Evolutionary conservation across 2,888 invertebrate genomes (phyloP), one percentile per base, ranked within the genome.

Genomic region (Drosophila anomelani): DNA sequence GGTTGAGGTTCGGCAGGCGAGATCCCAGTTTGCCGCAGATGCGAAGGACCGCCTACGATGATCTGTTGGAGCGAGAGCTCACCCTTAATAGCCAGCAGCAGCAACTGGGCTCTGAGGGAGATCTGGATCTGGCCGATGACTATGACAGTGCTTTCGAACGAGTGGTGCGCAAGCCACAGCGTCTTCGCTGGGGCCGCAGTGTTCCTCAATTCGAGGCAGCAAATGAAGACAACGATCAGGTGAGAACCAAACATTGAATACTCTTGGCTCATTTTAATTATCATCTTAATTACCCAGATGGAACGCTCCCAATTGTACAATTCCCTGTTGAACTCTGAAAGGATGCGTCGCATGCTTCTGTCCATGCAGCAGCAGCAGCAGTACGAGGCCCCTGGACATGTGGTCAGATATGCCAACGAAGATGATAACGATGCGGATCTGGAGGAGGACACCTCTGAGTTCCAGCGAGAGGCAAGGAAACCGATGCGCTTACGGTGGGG

Each of bases 1-100:
- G 96, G 76, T 94, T 96, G 63, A 94, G 96, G 56, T 96, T 96
- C 86, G 96, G 96, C 47, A 94, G 96, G 78, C 94, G 96, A 80
- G 96, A 96, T 92, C 95, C 95, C 89, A 94, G 94, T 88, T 94
- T 95, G 76, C 89, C 90, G 0, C 88, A 85, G 57, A 79, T 85
- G 56, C 70, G 90, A 32, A 89, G 90, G 32, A 90, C 88, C 51
- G 71, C 80, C 57, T 84, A 86, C 29, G 91, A 91, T 51, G 82
- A 85, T 49, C 49, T 91, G 1, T 75, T 86, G 17, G 88, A 86
- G 36, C 81, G 85, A 17, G 81, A 86, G n/a, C 47, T 85, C 39
- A 83, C 79, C n/a, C 54, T 85, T 23, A 90, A 90, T 44, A 74
- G 62, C 20, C 78, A 79, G 41, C 74, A 72, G 46, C 68, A 69